Evolutionary conservation across 2,797 vertebrate species (phyloP), one percentile per base, ranked within the genome.

Genomic region (Sorex maritimensis): DNA sequence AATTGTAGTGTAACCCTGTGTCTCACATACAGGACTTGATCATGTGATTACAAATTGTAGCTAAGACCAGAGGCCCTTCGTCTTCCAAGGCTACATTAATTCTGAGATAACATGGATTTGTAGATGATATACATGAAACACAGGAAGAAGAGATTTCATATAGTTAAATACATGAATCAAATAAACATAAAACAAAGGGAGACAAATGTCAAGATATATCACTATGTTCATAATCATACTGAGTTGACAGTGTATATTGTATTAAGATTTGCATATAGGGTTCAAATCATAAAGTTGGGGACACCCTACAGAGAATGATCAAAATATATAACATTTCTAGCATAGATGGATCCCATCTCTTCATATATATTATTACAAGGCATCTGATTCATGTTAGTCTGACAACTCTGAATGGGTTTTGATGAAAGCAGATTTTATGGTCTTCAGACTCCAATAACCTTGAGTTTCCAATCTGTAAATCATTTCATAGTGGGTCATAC

Each of bases 171-270:
- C 30, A 0, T 9, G 55, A 61, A 19, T 8, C n/a, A 9, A 8
- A 30, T n/a, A 34, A 41, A 9, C 61, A 0, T 0, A 13, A 65
- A 6, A 5, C n/a, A 0, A 0, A 0, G n/a, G 14, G 69, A 21
- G 34, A 30, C 83, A 30, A 55, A 30, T 26, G 13, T 58, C 85
- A 82, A n/a, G 74, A 63, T 11, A 26, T 10, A 0, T 23, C 21
- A 3, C 4, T 15, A 10, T 19, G 71, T 24, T 21, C 69, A 15
- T 24, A 2, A 0, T 72, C 11, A 38, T 44, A 8, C 8, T 19
- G 30, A 92, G 68, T 65, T 72, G 28, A 68, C 13, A 2, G 5
- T 17, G 10, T 30, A 0, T 26, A 7, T 13, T 2, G 11, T 8
- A 12, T 24, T 34, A 12, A 58, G 55, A 44, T 7, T 41, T 44